Evolutionary conservation across 2,113 vertebrate species (phyloP).

Genomic region (Lampris megalopsis): DNA sequence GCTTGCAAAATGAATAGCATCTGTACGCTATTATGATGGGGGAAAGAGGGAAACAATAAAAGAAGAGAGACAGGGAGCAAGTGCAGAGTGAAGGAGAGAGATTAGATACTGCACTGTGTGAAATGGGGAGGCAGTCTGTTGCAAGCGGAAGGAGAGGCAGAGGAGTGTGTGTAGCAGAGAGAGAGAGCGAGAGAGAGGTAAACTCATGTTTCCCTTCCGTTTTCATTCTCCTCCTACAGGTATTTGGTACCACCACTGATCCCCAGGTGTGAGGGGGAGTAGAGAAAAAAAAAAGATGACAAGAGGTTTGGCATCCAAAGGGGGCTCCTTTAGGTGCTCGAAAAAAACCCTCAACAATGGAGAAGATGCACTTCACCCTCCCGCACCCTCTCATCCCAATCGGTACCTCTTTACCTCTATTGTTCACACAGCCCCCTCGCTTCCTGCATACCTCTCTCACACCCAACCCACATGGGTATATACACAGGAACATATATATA

Average conservation of each 20-base stretch:
- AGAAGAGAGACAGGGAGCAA: slow-evolving; percentile 5
- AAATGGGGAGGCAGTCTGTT: slow-evolving; percentile 20
- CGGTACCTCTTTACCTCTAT: not conserved
- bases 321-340: not conserved
- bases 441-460: not conserved
- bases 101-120: not conserved
- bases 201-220: not conserved
- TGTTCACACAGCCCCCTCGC: not conserved
- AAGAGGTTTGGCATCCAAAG: not conserved
- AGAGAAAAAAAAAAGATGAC: not conserved
- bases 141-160: slow-evolving; percentile 8
- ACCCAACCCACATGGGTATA: not conserved
- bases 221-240: slow-evolving; percentile 8
- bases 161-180: slow-evolving; percentile 2
- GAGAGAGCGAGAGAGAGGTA: too few relatives aligned
- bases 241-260: not conserved
- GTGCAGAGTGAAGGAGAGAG: slow-evolving; percentile 1
- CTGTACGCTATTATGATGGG: slow-evolving; percentile 48
- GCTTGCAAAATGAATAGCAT: slow-evolving; percentile 57
- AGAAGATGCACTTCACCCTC: not conserved
- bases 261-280: not conserved
- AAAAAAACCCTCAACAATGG: slow-evolving; percentile 25
- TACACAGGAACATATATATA: not conserved
- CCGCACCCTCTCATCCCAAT: not conserved
- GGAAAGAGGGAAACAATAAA: not conserved